Base-by-base conservation (phyloP, 1,140 invertebrate genomes). In the Hypsibius dujardini region DNA sequence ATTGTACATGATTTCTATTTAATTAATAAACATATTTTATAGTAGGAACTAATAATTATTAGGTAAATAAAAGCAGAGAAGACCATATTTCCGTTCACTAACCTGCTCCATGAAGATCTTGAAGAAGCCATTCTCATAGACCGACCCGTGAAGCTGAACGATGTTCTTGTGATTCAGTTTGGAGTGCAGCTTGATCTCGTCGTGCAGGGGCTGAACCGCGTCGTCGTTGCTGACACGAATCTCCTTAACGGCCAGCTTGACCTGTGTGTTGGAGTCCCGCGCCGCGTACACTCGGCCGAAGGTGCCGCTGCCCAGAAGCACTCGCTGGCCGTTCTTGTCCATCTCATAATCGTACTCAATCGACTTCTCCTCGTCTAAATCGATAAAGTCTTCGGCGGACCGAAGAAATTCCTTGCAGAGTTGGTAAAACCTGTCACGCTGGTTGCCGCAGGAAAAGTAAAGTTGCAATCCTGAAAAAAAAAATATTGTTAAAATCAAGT, bases 81-180 rank as follows among this genome's bases (percentile, higher is more conserved):
- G n/a, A n/a, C n/a, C n/a, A n/a, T n/a, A n/a, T n/a, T n/a, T n/a
- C n/a, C n/a, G n/a, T n/a, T n/a, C n/a, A n/a, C n/a, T n/a, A n/a
- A n/a, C n/a, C 12, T 96, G 91, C 79, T 99, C 95, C 95, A 99
- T 98, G 78, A 98, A 95, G 75, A 99, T 98, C 82, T 98, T 97
- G 77, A 93, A 95, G 78, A 84, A 91, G 59, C 92, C 92, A 79
- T 92, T 87, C 79, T 96, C 92, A 73, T 90, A 92, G 50, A 92
- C 84, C 47, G 93, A 97, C 0, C 95, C 95, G 46, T 97, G 83
- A 79, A 98, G 98, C 78, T 92, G 90, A 0, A 99, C 95, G 77
- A 99, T 99, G 81, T 99, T 98, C 75, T 90, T 83, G 80, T 99
- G 95, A 1, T 90, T 83, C 47, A 99, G 80, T 77, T 96, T 92